Percentiles rank a stretch among this genome's conserved stretches.
phyloP scores from a whole-genome alignment of 2,113 vertebrate species.

The Steatornis caripensis region DNA sequence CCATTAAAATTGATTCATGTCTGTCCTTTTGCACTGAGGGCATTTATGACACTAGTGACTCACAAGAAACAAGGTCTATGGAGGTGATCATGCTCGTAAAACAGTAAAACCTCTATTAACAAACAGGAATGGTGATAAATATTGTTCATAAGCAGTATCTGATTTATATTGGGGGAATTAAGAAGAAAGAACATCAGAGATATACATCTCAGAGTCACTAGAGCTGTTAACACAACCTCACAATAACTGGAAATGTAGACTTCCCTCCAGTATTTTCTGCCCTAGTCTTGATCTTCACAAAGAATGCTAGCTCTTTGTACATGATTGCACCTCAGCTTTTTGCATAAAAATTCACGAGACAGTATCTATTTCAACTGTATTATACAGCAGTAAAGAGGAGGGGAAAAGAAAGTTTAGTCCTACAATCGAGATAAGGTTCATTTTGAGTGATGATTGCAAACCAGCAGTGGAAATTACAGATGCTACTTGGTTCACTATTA shows the following conservation, averaged over 20 bases:
- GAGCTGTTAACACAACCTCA: background rate
- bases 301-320: conserved; percentile 26
- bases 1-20: background rate
- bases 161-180: background rate
- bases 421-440: conserved; percentile 65
- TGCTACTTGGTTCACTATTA: conserved; percentile 74
- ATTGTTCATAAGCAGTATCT: background rate
- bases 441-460: conserved; percentile 76
- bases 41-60: background rate
- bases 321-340: conserved; percentile 59
- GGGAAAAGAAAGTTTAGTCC: conserved; percentile 55
- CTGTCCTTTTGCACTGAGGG: background rate
- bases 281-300: conserved; percentile 18
- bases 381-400: conserved; percentile 50
- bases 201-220: background rate
- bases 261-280: background rate
- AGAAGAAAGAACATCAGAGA: background rate
- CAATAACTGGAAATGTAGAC: background rate
- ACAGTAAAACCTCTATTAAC: background rate
- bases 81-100: background rate
- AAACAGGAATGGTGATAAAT: background rate
- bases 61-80: background rate
- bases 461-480: conserved; percentile 78
- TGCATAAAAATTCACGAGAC: conserved; percentile 75
- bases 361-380: conserved; percentile 63